Percentiles rank a stretch among this genome's conserved stretches.
Conservation (phyloP, 2,888 invertebrate species). For the Fragum sueziense region DNA sequence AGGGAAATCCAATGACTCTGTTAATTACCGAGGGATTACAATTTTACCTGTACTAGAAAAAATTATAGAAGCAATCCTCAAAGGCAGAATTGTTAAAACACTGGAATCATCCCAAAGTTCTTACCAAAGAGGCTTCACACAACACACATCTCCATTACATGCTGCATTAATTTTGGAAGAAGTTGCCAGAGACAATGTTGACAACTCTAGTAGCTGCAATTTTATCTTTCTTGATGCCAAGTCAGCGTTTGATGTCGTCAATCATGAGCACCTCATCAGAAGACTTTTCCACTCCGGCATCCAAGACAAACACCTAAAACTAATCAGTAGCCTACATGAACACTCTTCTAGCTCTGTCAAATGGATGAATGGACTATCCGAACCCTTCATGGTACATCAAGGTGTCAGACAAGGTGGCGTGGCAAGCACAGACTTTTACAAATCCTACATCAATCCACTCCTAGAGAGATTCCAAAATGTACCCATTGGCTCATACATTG, state of each 20-base stretch:
- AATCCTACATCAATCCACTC: not conserved
- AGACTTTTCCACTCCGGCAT: not conserved
- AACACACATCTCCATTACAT: not conserved
- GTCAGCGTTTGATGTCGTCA: constrained; percentile 7
- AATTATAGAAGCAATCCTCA: not conserved
- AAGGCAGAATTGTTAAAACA: not conserved
- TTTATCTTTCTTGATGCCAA: not conserved
- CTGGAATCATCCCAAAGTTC: not conserved
- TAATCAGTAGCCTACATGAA: not conserved
- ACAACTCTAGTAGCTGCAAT: not conserved
- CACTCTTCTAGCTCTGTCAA: not conserved
- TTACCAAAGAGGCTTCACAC: constrained; percentile 7
- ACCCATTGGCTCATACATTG: not conserved
- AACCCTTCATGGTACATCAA: not conserved
- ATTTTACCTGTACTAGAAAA: not conserved
- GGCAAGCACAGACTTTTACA: not conserved
- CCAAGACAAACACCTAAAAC: not conserved
- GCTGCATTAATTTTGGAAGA: not conserved
- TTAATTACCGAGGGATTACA: not conserved
- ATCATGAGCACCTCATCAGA: not conserved
- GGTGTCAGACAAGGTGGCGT: constrained; percentile 11
- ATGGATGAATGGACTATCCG: not conserved
- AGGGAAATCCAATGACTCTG: not conserved
- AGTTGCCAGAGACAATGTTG: not conserved
- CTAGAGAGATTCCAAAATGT: not conserved